phyloP scores from a whole-genome alignment of 2,888 invertebrate species.

The Lasioglossum villosulum region DNA sequence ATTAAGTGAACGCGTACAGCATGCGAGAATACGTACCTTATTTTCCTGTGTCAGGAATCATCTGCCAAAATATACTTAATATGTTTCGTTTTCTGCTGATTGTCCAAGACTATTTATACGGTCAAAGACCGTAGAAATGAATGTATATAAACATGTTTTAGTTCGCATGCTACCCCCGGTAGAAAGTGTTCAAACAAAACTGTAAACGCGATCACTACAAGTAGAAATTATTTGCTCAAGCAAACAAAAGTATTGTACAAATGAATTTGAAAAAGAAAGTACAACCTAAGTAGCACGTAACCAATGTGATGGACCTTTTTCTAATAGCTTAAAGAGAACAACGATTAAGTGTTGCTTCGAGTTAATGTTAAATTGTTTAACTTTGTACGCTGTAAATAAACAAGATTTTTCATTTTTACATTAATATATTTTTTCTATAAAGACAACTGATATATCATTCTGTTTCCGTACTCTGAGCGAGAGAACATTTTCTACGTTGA shows the following conservation, averaged over 20 bases:
- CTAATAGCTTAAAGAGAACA: neutral
- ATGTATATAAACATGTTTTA: conserved; percentile 15
- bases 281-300: neutral
- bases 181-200: neutral
- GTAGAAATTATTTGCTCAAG: neutral
- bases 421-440: neutral
- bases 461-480: neutral
- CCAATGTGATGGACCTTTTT: neutral
- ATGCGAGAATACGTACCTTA: neutral
- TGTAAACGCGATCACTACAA: neutral
- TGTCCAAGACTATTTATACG: conserved; percentile 1
- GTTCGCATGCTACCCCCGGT: conserved; percentile 12
- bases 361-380: neutral
- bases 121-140: conserved; percentile 36
- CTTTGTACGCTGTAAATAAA: conserved; percentile 7
- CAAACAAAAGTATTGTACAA: neutral
- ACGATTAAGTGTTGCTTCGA: conserved; percentile 4
- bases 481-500: neutral
- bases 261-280: neutral
- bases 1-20: conserved; percentile 13
- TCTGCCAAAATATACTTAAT: conserved; percentile 14
- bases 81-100: conserved; percentile 16
- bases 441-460: neutral
- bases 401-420: conserved; percentile 3
- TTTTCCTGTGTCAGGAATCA: conserved; percentile 44